Percentiles rank a stretch among this genome's conserved stretches.
phyloP scores from a whole-genome alignment of 2,888 invertebrate species.

The Tenthredo scrophulariae region DNA sequence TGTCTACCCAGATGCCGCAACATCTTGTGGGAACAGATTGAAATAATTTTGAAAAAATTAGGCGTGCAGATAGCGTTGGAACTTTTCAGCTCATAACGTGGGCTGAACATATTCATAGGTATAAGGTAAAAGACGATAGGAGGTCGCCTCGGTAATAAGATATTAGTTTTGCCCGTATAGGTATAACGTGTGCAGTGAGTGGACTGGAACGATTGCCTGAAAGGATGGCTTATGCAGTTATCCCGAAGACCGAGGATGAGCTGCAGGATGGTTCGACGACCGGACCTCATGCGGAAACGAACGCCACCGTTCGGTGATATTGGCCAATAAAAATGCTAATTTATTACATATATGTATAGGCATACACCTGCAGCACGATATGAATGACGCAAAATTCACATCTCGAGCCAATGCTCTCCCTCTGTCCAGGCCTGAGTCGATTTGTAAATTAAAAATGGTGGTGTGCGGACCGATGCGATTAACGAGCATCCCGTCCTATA shows the following conservation, averaged over 20 bases:
- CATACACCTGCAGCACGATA: neutral
- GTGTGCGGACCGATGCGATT: neutral
- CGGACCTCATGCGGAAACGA: neutral
- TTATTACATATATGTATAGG: neutral
- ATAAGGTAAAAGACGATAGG: neutral
- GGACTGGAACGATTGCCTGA: slow-evolving; percentile 1
- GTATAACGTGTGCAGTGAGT: neutral
- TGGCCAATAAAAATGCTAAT: slow-evolving; percentile 50
- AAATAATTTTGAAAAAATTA: neutral
- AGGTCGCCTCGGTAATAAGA: neutral
- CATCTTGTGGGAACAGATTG: neutral
- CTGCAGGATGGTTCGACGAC: neutral
- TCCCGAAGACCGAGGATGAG: neutral
- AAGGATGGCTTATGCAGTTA: slow-evolving; percentile 12
- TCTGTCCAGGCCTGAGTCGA: neutral
- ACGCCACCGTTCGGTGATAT: slow-evolving; percentile 11
- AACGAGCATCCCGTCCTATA: neutral
- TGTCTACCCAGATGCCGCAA: neutral
- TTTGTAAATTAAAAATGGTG: neutral
- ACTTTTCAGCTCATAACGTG: neutral
- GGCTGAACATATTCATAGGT: neutral
- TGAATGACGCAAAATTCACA: slow-evolving; percentile 12
- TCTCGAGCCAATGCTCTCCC: neutral
- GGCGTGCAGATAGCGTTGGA: neutral
- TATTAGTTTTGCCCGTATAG: neutral